Base-by-base conservation (phyloP, 2,113 vertebrate species). In the Riparia riparia region DNA sequence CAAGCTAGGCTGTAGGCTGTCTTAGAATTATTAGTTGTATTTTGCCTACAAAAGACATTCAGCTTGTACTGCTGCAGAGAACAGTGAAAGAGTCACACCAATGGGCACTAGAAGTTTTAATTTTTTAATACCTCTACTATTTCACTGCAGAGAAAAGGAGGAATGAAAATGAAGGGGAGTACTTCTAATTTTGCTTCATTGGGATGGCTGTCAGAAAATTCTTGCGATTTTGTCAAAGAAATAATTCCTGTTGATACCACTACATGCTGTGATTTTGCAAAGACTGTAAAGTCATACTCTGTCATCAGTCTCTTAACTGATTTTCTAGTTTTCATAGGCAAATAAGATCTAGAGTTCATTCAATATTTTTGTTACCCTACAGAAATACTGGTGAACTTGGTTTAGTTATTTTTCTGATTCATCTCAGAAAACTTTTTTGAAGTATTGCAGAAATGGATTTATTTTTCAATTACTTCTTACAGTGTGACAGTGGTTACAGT, bases 31-130 rank as follows among this genome's bases (percentile, higher is more conserved):
- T 95, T 89, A 86, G n/a, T 94, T 65, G 32, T 86, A 53, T 95
- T 93, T 95, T 93, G 82, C 71, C 80, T 90, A 83, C 80, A 95
- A 58, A 94, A 79, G 45, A 70, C 66, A 82, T 53, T 80, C 82
- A 83, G 26, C 29, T 20, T 50, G 17, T 74, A 32, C 17, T 90
- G n/a, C 44, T 93, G 39, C 34, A 73, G 47, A 71, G 6, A 77
- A 7, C 47, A 71, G 37, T 61, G 63, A 63, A 74, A 17, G 14
- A 24, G 58, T 79, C 42, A 53, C 18, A 49, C 51, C 28, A 58
- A 26, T 39, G 34, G 37, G 32, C 29, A 49, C 16, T 65, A 39
- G 7, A 66, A 76, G 17, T 54, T 74, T 74, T 37, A 28, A 53
- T 45, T 92, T 89, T 88, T 64, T 65, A 61, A 25, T 83, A 10